phyloP scores from a whole-genome alignment of 2,888 invertebrate species.

The Ceratothoa steindachneri region DNA sequence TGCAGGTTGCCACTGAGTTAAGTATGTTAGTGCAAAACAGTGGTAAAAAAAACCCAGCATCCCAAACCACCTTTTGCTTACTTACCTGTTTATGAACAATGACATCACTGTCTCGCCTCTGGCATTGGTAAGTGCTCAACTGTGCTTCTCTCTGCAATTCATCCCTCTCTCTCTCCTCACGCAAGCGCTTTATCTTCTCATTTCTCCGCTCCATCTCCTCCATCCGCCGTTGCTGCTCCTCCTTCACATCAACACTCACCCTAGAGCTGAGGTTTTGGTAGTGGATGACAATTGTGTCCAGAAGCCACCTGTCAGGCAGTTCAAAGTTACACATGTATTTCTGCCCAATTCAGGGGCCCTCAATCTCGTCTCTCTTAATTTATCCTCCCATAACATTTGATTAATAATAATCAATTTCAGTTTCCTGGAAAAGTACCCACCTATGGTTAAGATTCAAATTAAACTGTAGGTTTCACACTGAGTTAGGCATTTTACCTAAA shows the following conservation, averaged over 20 bases:
- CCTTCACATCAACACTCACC: constrained; percentile 32
- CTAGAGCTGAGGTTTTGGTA: constrained; percentile 33
- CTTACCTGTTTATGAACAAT: not conserved
- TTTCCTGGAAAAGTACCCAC: too few relatives aligned
- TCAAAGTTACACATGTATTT: not conserved
- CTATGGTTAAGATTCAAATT: too few relatives aligned
- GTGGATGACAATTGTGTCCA: constrained; percentile 43
- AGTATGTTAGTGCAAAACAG: too few relatives aligned
- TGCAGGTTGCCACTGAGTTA: too few relatives aligned
- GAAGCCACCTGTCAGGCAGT: constrained; percentile 42
- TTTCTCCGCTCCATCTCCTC: constrained; percentile 36
- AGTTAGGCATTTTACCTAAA: too few relatives aligned
- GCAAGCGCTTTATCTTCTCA: constrained; percentile 26
- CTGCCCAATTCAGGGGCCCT: not conserved
- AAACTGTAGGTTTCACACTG: too few relatives aligned
- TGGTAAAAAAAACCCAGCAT: too few relatives aligned
- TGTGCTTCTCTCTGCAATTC: constrained; percentile 10
- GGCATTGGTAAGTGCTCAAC: not conserved
- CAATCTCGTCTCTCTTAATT: not conserved
- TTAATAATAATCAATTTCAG: not conserved
- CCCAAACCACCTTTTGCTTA: too few relatives aligned
- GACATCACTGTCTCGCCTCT: not conserved
- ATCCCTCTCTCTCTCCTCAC: constrained; percentile 26
- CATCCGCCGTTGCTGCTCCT: constrained; percentile 18
- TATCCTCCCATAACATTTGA: not conserved